Conservation (phyloP, 2,888 invertebrate genomes). For the Oligia strigilis region DNA sequence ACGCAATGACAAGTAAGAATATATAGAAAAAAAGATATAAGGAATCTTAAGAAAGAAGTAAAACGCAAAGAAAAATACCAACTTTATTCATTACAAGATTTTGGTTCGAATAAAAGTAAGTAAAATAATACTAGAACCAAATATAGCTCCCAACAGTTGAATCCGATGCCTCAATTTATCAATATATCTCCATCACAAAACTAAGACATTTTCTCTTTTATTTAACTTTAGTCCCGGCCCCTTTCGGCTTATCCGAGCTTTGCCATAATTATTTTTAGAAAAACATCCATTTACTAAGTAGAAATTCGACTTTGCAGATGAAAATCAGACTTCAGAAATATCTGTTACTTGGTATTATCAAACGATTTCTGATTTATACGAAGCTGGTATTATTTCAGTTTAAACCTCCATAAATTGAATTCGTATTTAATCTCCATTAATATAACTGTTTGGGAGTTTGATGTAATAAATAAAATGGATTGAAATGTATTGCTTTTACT, state of each 20-base stretch:
- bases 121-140: slow-evolving; percentile 32
- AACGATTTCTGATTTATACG: neutral
- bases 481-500: neutral
- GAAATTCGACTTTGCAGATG: slow-evolving; percentile 23
- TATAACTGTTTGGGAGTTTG: neutral
- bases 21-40: neutral
- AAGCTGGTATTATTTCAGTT: neutral
- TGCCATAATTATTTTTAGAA: slow-evolving; percentile 44
- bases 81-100: slow-evolving; percentile 1
- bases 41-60: neutral
- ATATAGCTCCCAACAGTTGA: slow-evolving; percentile 28
- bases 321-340: slow-evolving; percentile 12
- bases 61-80: neutral
- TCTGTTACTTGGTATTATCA: neutral
- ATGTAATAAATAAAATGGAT: neutral
- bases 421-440: slow-evolving; percentile 16
- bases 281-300: slow-evolving; percentile 29
- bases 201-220: slow-evolving; percentile 44
- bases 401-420: neutral
- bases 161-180: slow-evolving; percentile 36
- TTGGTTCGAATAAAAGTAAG: slow-evolving; percentile 17
- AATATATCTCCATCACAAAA: slow-evolving; percentile 34
- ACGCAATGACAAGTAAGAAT: neutral
- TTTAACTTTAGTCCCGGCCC: slow-evolving; percentile 35
- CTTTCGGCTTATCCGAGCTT: slow-evolving; percentile 52